These are phyloP conservation scores for Rhincodon typus DNA, from an alignment of 2,797 vertebrate species.

Conservation along the genomic window DNA sequence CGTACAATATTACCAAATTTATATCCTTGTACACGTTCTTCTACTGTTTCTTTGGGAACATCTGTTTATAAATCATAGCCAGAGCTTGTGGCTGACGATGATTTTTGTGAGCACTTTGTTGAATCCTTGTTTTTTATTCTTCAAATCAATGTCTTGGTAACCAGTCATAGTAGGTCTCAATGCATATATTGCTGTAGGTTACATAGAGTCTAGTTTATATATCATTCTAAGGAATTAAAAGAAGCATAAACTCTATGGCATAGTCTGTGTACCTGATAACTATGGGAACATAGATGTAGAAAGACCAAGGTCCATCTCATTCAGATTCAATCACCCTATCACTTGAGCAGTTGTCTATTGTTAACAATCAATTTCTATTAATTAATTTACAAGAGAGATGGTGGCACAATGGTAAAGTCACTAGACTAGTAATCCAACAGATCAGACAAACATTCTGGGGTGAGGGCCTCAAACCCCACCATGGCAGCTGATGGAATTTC, in stretches of 20 bases:
- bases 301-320: neutral
- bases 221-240: neutral
- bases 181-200: neutral
- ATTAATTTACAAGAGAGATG: neutral
- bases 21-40: neutral
- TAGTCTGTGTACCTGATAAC: neutral
- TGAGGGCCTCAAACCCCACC: no score
- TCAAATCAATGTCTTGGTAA: neutral
- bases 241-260: neutral
- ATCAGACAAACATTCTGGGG: no score
- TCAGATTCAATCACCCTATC: neutral
- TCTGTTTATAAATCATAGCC: neutral
- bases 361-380: neutral
- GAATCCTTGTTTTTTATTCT: neutral
- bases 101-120: neutral
- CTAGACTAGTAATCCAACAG: no score
- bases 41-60: neutral
- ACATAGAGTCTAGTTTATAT: neutral
- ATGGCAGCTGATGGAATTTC: no score
- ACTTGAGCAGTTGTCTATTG: neutral
- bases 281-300: neutral
- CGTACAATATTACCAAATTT: neutral
- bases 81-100: neutral
- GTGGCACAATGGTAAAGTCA: no score
- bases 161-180: neutral